A percentile compares a stretch with the other conserved stretches of the same genome.
Evolutionary conservation across 37 sponge, comb jelly and placozoan genomes (phyloP).

Genomic region (Bolinopsis microptera): DNA sequence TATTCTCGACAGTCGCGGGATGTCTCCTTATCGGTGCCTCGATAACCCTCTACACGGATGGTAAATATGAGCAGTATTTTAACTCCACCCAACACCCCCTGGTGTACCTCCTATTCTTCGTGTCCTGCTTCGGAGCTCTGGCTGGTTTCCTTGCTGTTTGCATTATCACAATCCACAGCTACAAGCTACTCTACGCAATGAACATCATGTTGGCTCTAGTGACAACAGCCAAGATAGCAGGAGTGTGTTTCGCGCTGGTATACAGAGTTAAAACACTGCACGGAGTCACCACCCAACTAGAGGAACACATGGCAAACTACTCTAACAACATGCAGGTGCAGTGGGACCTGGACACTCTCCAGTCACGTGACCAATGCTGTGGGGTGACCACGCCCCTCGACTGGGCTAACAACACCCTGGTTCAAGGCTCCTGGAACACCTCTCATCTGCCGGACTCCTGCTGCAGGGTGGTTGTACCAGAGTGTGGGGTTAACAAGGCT

Average conservation of each 20-base stretch:
- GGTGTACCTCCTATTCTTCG: not conserved
- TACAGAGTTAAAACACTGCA: not conserved
- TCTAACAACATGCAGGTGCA: not conserved
- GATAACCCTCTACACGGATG: not conserved
- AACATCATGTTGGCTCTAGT: not conserved
- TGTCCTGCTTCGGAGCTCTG: not conserved
- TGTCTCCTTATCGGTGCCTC: slow-evolving; percentile 1
- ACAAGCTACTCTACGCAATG: not conserved
- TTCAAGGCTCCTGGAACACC: not conserved
- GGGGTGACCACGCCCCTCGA: not conserved
- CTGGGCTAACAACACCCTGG: not conserved
- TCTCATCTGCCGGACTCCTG: not conserved
- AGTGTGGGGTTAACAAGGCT: not conserved
- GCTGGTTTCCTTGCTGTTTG: slow-evolving; percentile 1
- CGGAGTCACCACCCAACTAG: not conserved
- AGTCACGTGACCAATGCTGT: not conserved
- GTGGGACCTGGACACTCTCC: not conserved
- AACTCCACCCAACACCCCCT: not conserved
- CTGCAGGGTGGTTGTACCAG: not conserved
- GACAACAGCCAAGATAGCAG: not conserved
- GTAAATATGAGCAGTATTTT: not conserved
- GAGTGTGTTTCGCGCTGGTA: not conserved
- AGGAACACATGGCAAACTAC: not conserved
- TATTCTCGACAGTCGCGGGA: not conserved
- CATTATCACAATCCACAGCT: not conserved